Base-by-base conservation (phyloP, 2,888 invertebrate genomes). In the Dryocosmus kuriphilus region DNA sequence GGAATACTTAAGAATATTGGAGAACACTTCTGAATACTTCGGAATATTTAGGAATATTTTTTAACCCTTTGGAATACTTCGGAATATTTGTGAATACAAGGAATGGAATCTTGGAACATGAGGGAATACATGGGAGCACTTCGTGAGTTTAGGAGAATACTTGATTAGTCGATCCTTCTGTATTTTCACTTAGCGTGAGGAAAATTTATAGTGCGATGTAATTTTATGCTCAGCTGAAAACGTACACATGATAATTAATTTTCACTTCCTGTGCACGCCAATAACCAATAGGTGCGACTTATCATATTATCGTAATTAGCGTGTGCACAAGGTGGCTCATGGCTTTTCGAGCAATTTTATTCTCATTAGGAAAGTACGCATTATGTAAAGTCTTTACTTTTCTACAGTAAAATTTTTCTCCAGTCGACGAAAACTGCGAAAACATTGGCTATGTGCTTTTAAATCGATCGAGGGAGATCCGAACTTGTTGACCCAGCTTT, bases 401-500 rank as follows among this genome's bases (percentile, higher is more conserved):
- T 30, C 7, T 30, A 2, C 19, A 30, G 1, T 19, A 41, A 16
- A 38, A 61, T 61, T 1, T 61, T 30, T 8, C 2, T 30, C 19
- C 30, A 19, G 19, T 61, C 1, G 30, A 30, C 61, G 16, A 24
- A 27, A 67, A 67, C 24, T 67, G 27, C 27, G 9, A 46, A 46
- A 67, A 46, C 41, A 67, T 16, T 24, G 14, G 24, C 24, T 46
- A 67, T 9, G 22, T 27, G 24, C 41, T 41, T 67, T 67, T 14
- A 22, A 67, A 67, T 67, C 67, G 41, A 67, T 67, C 67, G 16
- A 19, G 27, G 38, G 5, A 67, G 41, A 67, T 67, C 24, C 67
- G 16, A 67, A 67, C 67, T 67, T 67, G 67, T 67, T 67, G 46
- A 41, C 67, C 41, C 41, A 67, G 16, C 67, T 65, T n/a, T 7